Evolutionary conservation across 1,140 invertebrate species (phyloP).

Genomic region (Temnothorax curvispinosus): DNA sequence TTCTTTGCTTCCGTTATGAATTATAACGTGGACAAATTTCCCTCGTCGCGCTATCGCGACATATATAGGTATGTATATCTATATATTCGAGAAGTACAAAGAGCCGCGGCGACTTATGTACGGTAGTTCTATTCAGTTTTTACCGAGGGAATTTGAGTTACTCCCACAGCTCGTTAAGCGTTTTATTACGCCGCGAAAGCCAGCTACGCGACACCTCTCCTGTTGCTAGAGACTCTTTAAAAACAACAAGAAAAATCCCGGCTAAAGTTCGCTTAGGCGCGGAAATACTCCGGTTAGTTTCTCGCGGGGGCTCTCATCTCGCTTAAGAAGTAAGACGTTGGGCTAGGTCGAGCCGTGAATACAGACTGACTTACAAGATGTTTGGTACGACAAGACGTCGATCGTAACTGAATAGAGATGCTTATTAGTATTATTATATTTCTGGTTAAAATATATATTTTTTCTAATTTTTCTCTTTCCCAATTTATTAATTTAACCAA

Average conservation of each 20-base stretch:
- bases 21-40: conserved; percentile 29
- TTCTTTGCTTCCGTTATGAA: conserved; percentile 1
- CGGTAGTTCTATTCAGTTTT: conserved; percentile 50
- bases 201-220: background rate
- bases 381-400: background rate
- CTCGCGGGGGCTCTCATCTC: conserved; percentile 19
- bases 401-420: background rate
- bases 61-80: too few relatives aligned
- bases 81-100: background rate
- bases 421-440: background rate
- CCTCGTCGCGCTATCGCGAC: background rate
- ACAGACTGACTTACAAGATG: background rate
- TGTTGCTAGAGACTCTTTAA: conserved; percentile 4
- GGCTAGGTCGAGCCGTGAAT: conserved; percentile 14
- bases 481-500: too few relatives aligned
- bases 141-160: conserved; percentile 55
- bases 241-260: conserved; percentile 43
- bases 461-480: too few relatives aligned
- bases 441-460: background rate
- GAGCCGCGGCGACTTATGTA: conserved; percentile 8
- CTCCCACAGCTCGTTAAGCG: conserved; percentile 60
- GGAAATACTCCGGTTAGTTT: conserved; percentile 41
- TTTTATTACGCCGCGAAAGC: conserved; percentile 49
- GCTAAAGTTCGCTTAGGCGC: conserved; percentile 42
- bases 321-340: conserved; percentile 41